phyloP scores from a whole-genome alignment of 2,797 vertebrate genomes.

The Argentina silus region DNA sequence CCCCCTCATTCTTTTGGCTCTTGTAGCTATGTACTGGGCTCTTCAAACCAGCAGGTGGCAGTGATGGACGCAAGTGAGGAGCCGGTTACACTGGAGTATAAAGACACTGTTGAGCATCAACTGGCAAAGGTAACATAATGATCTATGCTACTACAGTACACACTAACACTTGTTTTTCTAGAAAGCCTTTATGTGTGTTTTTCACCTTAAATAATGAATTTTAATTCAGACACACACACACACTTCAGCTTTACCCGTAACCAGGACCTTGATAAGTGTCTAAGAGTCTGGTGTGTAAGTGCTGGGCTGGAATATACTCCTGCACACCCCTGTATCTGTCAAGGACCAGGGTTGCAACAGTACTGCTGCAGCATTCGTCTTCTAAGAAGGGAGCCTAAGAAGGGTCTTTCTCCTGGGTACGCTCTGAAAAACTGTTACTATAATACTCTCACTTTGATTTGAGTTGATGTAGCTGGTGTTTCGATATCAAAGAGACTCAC shows the following conservation, averaged over 20 bases:
- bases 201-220: no score
- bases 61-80: slow-evolving; percentile 72
- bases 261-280: no score
- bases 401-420: no score
- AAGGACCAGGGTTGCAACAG: background rate
- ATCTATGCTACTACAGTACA: background rate
- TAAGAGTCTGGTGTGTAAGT: background rate
- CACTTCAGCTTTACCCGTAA: no score
- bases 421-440: no score
- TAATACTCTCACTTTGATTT: no score
- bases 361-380: no score
- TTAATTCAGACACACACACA: no score
- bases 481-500: no score
- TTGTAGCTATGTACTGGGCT: slow-evolving; percentile 3
- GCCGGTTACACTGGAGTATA: slow-evolving; percentile 84
- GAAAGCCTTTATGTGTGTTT: background rate
- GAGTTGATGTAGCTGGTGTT: no score
- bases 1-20: no score
- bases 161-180: background rate
- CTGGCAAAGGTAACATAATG: slow-evolving; percentile 76
- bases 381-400: no score
- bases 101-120: slow-evolving; percentile 77
- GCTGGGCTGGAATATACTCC: background rate
- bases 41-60: slow-evolving; percentile 56
- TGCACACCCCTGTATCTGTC: background rate